Evolutionary conservation across 2,888 invertebrate genomes (phyloP).

Genomic region (Xanthorhoe designata): DNA sequence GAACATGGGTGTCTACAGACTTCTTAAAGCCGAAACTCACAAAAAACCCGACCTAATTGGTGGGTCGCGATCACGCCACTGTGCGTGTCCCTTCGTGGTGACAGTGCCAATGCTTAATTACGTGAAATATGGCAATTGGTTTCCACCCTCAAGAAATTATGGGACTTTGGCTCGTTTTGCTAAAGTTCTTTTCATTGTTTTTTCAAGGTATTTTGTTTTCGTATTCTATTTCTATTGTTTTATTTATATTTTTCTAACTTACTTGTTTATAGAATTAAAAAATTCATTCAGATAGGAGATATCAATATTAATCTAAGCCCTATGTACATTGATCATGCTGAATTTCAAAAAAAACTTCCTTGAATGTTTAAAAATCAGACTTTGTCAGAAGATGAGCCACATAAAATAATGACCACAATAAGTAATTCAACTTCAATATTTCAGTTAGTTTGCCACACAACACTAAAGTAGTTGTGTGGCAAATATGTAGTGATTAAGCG

Average conservation of each 20-base stretch:
- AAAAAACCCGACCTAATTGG: constrained; percentile 66
- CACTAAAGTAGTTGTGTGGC: no score
- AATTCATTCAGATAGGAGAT: no score
- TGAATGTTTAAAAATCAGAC: no score
- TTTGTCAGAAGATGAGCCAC: background rate
- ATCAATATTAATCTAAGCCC: no score
- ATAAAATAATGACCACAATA: no score
- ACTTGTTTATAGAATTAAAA: background rate
- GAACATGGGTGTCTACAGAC: background rate
- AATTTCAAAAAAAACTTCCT: no score
- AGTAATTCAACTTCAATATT: no score
- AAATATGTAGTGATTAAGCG: background rate
- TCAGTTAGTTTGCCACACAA: no score
- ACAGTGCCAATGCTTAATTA: constrained; percentile 70
- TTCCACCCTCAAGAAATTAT: constrained; percentile 39
- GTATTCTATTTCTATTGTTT: background rate
- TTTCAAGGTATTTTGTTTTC: background rate
- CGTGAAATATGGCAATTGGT: constrained; percentile 63
- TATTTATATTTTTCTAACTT: background rate
- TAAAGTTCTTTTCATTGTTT: constrained; percentile 19
- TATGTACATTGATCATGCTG: no score
- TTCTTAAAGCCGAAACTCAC: constrained; percentile 45
- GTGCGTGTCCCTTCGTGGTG: constrained; percentile 67
- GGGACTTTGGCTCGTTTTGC: constrained; percentile 29
- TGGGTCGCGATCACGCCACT: constrained; percentile 61